These are phyloP conservation scores for Gerosis bhagava DNA, from an alignment of 2,888 invertebrate species.

Conservation along the genomic window DNA sequence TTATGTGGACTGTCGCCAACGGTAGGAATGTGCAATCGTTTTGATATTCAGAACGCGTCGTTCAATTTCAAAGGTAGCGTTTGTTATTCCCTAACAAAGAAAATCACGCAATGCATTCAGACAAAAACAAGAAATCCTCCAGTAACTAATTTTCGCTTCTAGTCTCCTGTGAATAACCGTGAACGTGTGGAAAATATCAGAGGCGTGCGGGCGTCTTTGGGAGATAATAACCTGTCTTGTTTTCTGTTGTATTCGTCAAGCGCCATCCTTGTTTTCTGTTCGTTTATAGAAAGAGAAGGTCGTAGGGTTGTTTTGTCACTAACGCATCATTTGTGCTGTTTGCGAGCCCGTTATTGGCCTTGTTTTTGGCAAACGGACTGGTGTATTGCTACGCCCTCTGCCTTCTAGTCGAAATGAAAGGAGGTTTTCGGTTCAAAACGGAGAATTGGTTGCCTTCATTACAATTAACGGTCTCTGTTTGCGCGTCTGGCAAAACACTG, in stretches of 20 bases:
- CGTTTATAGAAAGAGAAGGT: constrained; percentile 48
- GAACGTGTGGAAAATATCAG: constrained; percentile 80
- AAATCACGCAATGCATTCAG: constrained; percentile 75
- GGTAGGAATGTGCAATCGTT: constrained; percentile 43
- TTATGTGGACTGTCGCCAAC: constrained; percentile 39
- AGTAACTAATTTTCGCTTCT: constrained; percentile 79
- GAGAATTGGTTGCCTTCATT: constrained; percentile 74
- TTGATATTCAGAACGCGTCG: constrained; percentile 67
- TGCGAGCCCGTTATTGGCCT: constrained; percentile 76
- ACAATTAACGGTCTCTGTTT: constrained; percentile 73
- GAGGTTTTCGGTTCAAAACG: constrained; percentile 63
- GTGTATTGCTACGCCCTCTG: constrained; percentile 62
- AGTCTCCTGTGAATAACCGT: constrained; percentile 75
- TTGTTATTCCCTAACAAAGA: constrained; percentile 77
- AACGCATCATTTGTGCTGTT: constrained; percentile 78
- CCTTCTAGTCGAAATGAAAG: constrained; percentile 69
- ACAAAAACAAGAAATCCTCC: constrained; percentile 74
- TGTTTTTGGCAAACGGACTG: constrained; percentile 75
- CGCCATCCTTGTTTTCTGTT: constrained; percentile 46
- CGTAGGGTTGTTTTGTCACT: constrained; percentile 69
- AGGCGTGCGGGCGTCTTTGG: constrained; percentile 69
- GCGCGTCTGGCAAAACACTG: constrained; percentile 75
- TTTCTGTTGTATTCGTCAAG: constrained; percentile 67
- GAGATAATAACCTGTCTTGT: constrained; percentile 80
- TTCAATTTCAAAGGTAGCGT: constrained; percentile 76